Percentiles rank a stretch among this genome's conserved stretches.
Conservation (phyloP, 2,113 vertebrate genomes). For the Cettia cetti region DNA sequence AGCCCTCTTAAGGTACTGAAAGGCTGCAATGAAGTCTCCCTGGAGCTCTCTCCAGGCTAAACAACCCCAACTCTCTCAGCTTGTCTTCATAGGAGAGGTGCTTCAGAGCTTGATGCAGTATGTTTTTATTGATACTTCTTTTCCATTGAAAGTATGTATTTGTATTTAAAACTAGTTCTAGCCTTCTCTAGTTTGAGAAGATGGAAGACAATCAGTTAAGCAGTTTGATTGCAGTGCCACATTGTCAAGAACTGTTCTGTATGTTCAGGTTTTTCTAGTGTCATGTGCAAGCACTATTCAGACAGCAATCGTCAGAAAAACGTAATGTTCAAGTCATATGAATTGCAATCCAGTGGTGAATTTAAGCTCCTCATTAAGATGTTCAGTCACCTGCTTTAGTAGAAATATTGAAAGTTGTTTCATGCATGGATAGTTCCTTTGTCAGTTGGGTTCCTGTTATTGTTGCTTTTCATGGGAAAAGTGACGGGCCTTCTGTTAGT, state of each 20-base stretch:
- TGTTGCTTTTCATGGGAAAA: neutral
- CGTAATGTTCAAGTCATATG: neutral
- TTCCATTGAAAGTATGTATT: neutral
- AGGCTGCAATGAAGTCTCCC: neutral
- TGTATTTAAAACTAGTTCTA: neutral
- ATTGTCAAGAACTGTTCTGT: neutral
- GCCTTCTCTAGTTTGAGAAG: neutral
- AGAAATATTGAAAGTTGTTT: conserved; percentile 28
- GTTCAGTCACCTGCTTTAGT: neutral
- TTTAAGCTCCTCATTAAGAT: conserved; percentile 24
- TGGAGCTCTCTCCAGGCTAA: neutral
- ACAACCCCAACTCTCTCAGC: neutral
- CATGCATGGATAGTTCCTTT: neutral
- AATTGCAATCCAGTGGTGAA: neutral
- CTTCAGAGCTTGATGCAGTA: neutral
- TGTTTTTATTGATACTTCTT: neutral
- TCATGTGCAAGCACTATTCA: neutral
- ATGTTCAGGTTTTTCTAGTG: neutral
- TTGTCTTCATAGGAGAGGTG: neutral
- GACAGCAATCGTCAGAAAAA: neutral
- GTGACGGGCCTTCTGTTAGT: neutral
- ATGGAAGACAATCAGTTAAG: neutral
- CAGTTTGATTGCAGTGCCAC: neutral
- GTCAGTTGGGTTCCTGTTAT: neutral
- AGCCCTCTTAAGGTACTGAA: neutral